Conservation (phyloP, 2,888 invertebrate species). For the Homarus gammarus region DNA sequence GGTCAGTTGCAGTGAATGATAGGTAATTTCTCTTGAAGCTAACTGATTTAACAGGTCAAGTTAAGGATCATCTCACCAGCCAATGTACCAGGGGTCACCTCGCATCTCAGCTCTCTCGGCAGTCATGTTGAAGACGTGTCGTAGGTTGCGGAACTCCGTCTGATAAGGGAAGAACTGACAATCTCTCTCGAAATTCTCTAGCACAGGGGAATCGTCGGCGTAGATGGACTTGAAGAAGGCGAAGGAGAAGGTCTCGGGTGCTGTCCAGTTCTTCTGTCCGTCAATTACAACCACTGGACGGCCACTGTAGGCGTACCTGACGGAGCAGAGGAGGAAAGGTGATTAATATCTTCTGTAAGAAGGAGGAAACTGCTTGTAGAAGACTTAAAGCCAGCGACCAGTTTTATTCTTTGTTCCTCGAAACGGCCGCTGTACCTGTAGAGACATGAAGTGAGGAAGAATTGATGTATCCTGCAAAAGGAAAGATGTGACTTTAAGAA, state of each 20-base stretch:
- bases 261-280: slow-evolving; percentile 90
- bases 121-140: slow-evolving; percentile 91
- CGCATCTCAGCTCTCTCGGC: slow-evolving; percentile 84
- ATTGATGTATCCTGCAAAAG: too few species aligned
- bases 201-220: slow-evolving; percentile 75
- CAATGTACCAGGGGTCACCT: slow-evolving; percentile 86
- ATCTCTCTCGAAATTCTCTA: slow-evolving; percentile 83
- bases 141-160: slow-evolving; percentile 88
- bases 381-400: not conserved
- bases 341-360: not conserved
- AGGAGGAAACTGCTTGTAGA: not conserved
- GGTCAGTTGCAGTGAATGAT: not conserved
- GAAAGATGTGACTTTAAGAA: too few species aligned
- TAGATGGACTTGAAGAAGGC: slow-evolving; percentile 85
- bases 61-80: slow-evolving; percentile 82
- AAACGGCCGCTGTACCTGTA: too few species aligned
- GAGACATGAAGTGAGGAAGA: too few species aligned
- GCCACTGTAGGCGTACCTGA: slow-evolving; percentile 78
- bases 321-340: not conserved
- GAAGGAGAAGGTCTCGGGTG: slow-evolving; percentile 88
- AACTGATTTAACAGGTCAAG: too few species aligned
- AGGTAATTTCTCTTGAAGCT: too few species aligned
- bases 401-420: too few species aligned
- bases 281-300: slow-evolving; percentile 92
- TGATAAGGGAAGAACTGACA: slow-evolving; percentile 97